A percentile compares a stretch with the other conserved stretches of the same genome.
phyloP scores from a whole-genome alignment of 2,888 invertebrate genomes.

The Oconnorella tubifera region DNA sequence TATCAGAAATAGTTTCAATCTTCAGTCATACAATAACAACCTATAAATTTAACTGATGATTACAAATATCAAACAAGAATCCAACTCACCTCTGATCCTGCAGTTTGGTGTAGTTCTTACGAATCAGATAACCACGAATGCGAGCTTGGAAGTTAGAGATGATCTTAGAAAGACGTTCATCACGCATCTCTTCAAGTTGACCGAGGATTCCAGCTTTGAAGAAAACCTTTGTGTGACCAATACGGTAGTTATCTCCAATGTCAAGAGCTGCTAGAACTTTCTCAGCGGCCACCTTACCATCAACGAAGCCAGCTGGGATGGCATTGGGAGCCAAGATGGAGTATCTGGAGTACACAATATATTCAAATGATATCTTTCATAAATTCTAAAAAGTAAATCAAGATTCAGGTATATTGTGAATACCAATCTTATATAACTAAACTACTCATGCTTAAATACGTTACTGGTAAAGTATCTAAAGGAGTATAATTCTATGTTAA shows the following conservation, averaged over 20 bases:
- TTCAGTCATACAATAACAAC: too few species aligned
- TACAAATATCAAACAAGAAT: too few species aligned
- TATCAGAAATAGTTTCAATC: background rate
- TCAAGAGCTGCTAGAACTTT: conserved; percentile 60
- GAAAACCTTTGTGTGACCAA: conserved; percentile 99
- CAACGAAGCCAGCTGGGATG: conserved; percentile 59
- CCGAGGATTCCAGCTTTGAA: conserved; percentile 99
- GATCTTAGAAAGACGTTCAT: conserved; percentile 93
- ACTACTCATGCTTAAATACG: too few species aligned
- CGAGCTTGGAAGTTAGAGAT: conserved; percentile 86
- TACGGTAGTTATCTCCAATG: conserved; percentile 91
- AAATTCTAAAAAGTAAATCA: too few species aligned
- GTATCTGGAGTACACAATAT: too few species aligned
- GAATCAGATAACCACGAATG: conserved; percentile 77
- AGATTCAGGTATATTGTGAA: too few species aligned
- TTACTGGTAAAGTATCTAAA: too few species aligned
- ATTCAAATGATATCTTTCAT: too few species aligned
- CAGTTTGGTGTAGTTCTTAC: conserved; percentile 85
- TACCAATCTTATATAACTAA: too few species aligned
- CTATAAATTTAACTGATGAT: too few species aligned
- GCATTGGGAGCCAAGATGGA: conserved; percentile 96
- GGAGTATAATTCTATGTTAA: too few species aligned
- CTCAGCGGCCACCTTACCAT: conserved; percentile 67
- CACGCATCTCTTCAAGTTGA: conserved; percentile 99
- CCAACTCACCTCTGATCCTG: conserved; percentile 86